Evolutionary conservation across 2,888 invertebrate species (phyloP), one percentile per base, ranked within the genome.

Genomic region (Molanna angustata): DNA sequence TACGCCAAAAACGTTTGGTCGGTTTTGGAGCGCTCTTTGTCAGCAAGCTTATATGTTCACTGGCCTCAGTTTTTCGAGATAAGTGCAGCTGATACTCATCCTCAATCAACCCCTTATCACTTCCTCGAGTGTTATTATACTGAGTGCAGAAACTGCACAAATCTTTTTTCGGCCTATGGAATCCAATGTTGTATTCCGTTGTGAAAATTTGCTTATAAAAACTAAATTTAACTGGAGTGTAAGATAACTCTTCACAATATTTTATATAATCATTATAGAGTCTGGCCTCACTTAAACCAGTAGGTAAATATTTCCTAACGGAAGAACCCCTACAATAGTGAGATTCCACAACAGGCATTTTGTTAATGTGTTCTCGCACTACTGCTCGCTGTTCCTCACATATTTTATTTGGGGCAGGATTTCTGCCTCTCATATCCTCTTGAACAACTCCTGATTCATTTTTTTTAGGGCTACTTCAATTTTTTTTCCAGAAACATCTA

Each of bases 201-300:
- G 35, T 35, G 35, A 35, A 35, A n/a, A 35, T 35, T 4, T 35
- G 9, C 14, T 35, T 35, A 35, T 35, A 35, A 14, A 35, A 35
- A 6, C 4, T 13, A 35, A 35, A 35, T 35, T 9, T 9, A 11
- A 35, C 35, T 9, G 13, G 35, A 11, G 35, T 13, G 4, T 13
- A 11, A 11, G 9, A 11, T 13, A 4, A 14, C 35, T n/a, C 7
- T n/a, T 35, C 35, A 35, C 35, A 35, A 13, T 35, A 35, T 14
- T 35, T 35, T 11, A 35, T n/a, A 13, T 35, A 35, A 13, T 35
- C 35, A 9, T 13, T 4, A 14, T 35, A 35, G 4, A 35, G 13
- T 35, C 35, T 35, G 35, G 35, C 35, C 13, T 35, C 35, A 11
- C 35, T 35, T 35, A 35, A 35, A 4, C 35, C 35, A 35, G 35